These are phyloP conservation scores for Aspiorhynchus laticeps DNA, from an alignment of 2,113 vertebrate species.

Conservation along the genomic window DNA sequence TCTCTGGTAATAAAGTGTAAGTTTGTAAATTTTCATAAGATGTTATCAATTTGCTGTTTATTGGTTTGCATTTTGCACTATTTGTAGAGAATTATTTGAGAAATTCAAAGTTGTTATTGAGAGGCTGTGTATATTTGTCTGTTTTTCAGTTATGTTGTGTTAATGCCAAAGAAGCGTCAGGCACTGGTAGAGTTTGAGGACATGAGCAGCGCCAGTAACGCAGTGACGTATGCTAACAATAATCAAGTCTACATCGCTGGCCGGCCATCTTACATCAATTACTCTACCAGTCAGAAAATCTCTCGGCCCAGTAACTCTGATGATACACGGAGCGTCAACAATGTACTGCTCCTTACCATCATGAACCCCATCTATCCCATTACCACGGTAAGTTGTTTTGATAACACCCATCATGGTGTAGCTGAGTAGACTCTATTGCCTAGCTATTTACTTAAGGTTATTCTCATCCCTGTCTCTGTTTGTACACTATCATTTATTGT, in stretches of 20 bases:
- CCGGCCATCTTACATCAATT: constrained; percentile 93
- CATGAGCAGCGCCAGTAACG: constrained; percentile 87
- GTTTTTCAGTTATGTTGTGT: constrained; percentile 85
- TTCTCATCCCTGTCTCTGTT: not conserved
- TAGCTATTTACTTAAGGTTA: not conserved
- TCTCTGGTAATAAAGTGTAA: not conserved
- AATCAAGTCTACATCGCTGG: constrained; percentile 95
- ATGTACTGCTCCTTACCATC: constrained; percentile 91
- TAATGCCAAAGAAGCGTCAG: constrained; percentile 97
- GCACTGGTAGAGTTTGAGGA: constrained; percentile 95
- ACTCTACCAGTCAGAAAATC: constrained; percentile 97
- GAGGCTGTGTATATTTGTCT: not conserved
- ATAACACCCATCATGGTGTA: not conserved
- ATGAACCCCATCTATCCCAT: constrained; percentile 92
- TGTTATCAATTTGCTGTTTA: no score
- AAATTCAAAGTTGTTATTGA: not conserved
- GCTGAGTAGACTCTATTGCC: not conserved
- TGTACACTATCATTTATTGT: not conserved
- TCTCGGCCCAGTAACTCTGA: constrained; percentile 87
- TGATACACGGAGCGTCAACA: constrained; percentile 90
- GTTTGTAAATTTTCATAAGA: not conserved
- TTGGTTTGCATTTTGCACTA: not conserved
- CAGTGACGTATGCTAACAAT: constrained; percentile 90
- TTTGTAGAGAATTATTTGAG: not conserved
- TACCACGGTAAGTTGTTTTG: constrained; percentile 77